These are phyloP conservation scores for Beris chalybata DNA, from an alignment of 2,888 invertebrate genomes.

Conservation along the genomic window DNA sequence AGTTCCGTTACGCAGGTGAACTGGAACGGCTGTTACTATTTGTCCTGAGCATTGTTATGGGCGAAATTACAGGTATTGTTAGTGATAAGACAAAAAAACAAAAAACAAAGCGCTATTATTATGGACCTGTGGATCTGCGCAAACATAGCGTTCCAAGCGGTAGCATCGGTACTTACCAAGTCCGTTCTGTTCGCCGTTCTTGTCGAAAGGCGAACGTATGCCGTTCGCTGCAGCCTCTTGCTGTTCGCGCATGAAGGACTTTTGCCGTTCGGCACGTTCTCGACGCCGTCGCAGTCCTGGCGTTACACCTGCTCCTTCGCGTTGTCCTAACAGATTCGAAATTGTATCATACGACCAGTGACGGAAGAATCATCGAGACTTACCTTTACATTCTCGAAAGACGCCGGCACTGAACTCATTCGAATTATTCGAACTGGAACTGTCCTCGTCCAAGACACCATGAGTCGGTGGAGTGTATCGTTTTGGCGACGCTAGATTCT, in stretches of 20 bases:
- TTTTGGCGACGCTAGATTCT: slow-evolving; percentile 49
- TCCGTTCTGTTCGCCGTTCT: slow-evolving; percentile 49
- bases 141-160: slow-evolving; percentile 8
- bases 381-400: slow-evolving; percentile 51
- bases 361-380: slow-evolving; percentile 4
- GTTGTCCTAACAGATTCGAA: slow-evolving; percentile 36
- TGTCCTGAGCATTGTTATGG: slow-evolving; percentile 47
- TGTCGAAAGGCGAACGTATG: slow-evolving; percentile 37
- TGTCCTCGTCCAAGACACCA: slow-evolving; percentile 53
- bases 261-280: slow-evolving; percentile 81
- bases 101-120: slow-evolving; percentile 11
- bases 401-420: slow-evolving; percentile 52
- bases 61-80: slow-evolving; percentile 33
- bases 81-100: slow-evolving; percentile 28
- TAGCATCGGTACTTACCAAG: slow-evolving; percentile 46
- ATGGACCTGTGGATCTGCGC: background rate
- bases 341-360: too few species aligned
- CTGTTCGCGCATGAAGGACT: slow-evolving; percentile 81
- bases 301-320: slow-evolving; percentile 71
- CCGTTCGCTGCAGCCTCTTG: slow-evolving; percentile 63
- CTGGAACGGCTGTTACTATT: slow-evolving; percentile 56
- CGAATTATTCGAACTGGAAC: slow-evolving; percentile 61
- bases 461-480: slow-evolving; percentile 48
- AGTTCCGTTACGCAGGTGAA: slow-evolving; percentile 51
- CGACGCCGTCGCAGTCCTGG: slow-evolving; percentile 78